Evolutionary conservation across 2,797 vertebrate genomes (phyloP), one percentile per base, ranked within the genome.

Genomic region (Ptychobarbus kaznakovi): DNA sequence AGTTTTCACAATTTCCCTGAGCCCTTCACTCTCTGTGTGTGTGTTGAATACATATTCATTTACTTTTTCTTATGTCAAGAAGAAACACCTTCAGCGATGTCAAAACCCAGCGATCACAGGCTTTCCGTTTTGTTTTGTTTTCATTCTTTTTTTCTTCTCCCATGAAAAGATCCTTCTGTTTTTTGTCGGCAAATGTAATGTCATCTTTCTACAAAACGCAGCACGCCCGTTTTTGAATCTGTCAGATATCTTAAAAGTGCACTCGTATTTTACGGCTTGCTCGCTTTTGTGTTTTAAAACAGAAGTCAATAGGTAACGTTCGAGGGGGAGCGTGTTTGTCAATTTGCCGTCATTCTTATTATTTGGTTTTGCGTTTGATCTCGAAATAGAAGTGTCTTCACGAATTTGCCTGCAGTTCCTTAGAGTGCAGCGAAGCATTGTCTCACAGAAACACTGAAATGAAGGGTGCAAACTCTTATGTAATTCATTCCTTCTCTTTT

Each of bases 321-420:
- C 66, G 49, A 65, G 69, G 93, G 94, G 94, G 92, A 93, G 91
- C 90, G 38, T 87, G 87, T 91, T 85, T 88, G 76, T 88, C 89
- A 87, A 78, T 80, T 82, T 72, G 80, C 61, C 86, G 72, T 87
- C 87, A 84, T 76, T 78, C 86, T 86, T 88, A 86, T 90, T 93
- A 89, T 93, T 93, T 94, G 92, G 90, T 92, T 93, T 92, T 85
- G 83, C 89, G 92, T 94, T 94, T 94, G 93, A 95, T 95, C 92
- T 94, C 73, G 91, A 93, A 91, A 90, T 86, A 91, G 94, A 93
- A 92, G 91, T 87, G 80, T 91, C 91, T 91, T 93, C 93, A 92
- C 85, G 93, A 92, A 93, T 92, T 92, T 85, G 58, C 91, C 81
- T 83, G 56, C 46, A 82, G 83, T 86, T 84, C 51, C 58, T 80